Conservation (phyloP, 2,888 invertebrate species). For the Oligia fasciuncula region DNA sequence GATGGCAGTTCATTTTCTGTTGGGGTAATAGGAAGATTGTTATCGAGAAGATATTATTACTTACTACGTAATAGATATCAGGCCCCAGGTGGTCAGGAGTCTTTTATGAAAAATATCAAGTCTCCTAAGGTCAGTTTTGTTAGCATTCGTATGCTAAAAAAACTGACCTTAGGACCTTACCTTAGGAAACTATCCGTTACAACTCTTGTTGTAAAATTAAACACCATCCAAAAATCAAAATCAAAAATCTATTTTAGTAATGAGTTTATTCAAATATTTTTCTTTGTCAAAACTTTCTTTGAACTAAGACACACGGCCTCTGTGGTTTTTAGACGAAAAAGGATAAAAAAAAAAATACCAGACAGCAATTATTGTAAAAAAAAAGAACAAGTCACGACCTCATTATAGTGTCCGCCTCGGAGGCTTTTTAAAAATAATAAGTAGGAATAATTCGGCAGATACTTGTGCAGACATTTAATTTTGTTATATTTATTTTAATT, state of each 20-base stretch:
- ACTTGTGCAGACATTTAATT: slow-evolving; percentile 10
- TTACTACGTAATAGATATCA: neutral
- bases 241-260: neutral
- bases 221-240: neutral
- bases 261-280: neutral
- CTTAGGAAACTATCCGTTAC: too few species aligned
- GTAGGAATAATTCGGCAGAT: slow-evolving; percentile 28
- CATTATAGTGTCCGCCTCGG: slow-evolving; percentile 26
- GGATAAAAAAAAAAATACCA: slow-evolving; percentile 18
- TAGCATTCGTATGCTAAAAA: too few species aligned
- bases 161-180: too few species aligned
- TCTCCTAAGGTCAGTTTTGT: neutral
- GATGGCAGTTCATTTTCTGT: neutral
- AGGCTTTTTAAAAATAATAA: slow-evolving; percentile 34
- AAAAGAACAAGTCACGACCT: slow-evolving; percentile 27
- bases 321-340: neutral
- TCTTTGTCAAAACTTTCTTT: neutral
- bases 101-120: neutral
- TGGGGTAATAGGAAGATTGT: slow-evolving; percentile 1
- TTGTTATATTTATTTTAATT: slow-evolving; percentile 3
- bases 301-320: neutral
- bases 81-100: neutral
- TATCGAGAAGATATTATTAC: neutral
- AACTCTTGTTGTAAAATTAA: too few species aligned
- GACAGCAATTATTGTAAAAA: neutral